Evolutionary conservation across 2,888 invertebrate species (phyloP), one percentile per base, ranked within the genome.

Genomic region (Nesidiocoris tenuis): DNA sequence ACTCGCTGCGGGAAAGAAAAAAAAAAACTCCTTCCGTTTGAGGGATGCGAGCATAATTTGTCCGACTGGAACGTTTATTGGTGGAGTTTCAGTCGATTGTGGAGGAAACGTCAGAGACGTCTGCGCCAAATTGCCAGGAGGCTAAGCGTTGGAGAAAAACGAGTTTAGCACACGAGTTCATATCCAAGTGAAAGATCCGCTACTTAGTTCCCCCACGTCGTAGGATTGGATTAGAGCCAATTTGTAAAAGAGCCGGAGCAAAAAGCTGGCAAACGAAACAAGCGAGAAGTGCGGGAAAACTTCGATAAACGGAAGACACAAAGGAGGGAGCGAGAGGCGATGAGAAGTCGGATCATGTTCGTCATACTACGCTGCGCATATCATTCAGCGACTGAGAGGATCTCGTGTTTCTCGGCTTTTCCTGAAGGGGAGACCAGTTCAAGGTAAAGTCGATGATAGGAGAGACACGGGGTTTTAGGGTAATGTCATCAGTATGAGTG

Each of bases 401-500:
- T 19, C 7, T 67, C 67, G 56, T 67, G 56, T 67, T 67, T 67
- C 67, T 22, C n/a, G 17, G 59, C 7, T 18, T 18, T 54, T 23
- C 55, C 22, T 54, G 55, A 67, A 67, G 55, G 56, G 67, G 9
- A 22, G 56, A 67, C n/a, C 22, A 56, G 67, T 18, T 18, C 5
- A 17, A n/a, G 59, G 59, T 59, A 59, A 17, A n/a, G 59, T 5
- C 17, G 59, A 17, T 16, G 3, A 59, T 17, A 16, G 59, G 5
- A n/a, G 59, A 18, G 23, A 21, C 9, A n/a, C n/a, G 19, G 25
- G 39, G 65, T 65, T 65, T 65, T 65, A 65, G 65, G 65, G 65
- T 39, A 39, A 61, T 55, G 67, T 67, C 67, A 67, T 67, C 67
- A 67, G 67, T 67, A 67, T 67, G 67, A 54, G 67, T 56, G 56